phyloP scores from a whole-genome alignment of 2,113 vertebrate species.

The Sitta europaea region DNA sequence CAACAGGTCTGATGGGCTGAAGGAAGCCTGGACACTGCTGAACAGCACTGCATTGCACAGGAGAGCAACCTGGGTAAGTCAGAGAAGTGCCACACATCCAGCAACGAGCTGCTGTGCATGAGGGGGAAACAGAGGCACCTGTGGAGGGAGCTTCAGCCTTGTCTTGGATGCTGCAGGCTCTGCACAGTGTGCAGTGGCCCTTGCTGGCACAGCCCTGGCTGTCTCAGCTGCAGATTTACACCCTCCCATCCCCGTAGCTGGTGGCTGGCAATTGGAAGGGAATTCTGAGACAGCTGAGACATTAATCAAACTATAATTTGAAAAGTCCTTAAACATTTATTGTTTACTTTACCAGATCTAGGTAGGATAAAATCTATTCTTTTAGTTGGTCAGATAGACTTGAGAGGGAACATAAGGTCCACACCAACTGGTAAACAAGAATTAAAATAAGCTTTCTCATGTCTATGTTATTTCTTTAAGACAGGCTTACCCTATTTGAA shows the following conservation, averaged over 20 bases:
- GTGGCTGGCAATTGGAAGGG: not conserved
- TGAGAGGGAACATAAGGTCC: not conserved
- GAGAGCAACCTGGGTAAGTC: not conserved
- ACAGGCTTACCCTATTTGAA: constrained; percentile 9
- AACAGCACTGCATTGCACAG: not conserved
- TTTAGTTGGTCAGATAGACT: not conserved
- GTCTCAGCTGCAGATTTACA: not conserved
- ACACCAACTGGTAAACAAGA: not conserved
- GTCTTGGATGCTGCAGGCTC: not conserved
- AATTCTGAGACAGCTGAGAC: not conserved
- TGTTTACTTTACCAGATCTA: not conserved
- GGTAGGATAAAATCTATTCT: not conserved
- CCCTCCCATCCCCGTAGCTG: not conserved
- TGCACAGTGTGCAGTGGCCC: not conserved
- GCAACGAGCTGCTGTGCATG: not conserved
- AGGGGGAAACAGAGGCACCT: not conserved
- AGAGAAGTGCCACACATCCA: not conserved
- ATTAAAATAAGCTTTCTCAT: constrained; percentile 23
- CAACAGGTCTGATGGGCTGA: not conserved
- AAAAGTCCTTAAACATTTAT: not conserved
- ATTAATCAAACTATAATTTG: not conserved
- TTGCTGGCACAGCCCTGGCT: not conserved
- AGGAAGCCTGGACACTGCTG: not conserved
- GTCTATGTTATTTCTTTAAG: not conserved
- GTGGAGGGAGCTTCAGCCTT: not conserved